Conservation (phyloP, 2,888 invertebrate species). For the Lumbricus terrestris region DNA sequence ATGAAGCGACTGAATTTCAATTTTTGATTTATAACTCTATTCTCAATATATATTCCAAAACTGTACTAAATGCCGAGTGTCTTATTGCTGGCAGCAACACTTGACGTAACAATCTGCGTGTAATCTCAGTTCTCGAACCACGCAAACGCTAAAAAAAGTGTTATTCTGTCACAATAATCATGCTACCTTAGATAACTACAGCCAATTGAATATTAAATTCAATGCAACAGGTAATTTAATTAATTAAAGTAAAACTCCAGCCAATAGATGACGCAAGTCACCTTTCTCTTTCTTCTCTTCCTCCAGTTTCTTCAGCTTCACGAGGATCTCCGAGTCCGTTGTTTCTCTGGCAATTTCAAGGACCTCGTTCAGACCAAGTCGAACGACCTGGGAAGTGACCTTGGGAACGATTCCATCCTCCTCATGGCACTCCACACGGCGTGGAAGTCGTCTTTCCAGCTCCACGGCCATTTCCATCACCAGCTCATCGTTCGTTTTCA, state of each 20-base stretch:
- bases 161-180: too few species aligned
- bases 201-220: not conserved
- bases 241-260: not conserved
- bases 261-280: not conserved
- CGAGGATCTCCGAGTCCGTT: not conserved
- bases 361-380: slow-evolving; percentile 32
- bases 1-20: too few species aligned
- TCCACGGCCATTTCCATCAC: slow-evolving; percentile 76
- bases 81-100: too few species aligned
- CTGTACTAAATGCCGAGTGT: too few species aligned
- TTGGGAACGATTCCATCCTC: slow-evolving; percentile 37
- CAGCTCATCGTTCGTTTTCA: slow-evolving; percentile 74
- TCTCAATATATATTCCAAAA: too few species aligned
- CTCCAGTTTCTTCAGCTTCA: not conserved
- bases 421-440: slow-evolving; percentile 44
- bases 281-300: slow-evolving; percentile 17
- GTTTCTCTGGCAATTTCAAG: slow-evolving; percentile 13
- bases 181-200: too few species aligned
- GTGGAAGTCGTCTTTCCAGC: slow-evolving; percentile 62
- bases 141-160: too few species aligned
- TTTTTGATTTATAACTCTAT: too few species aligned
- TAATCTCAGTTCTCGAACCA: too few species aligned
- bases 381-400: slow-evolving; percentile 20
- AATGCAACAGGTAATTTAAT: not conserved
- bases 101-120: too few species aligned